These are phyloP conservation scores for Isaurus tuberculatus DNA, from an alignment of 92 coral and sea anemone genomes.

Conservation along the genomic window DNA sequence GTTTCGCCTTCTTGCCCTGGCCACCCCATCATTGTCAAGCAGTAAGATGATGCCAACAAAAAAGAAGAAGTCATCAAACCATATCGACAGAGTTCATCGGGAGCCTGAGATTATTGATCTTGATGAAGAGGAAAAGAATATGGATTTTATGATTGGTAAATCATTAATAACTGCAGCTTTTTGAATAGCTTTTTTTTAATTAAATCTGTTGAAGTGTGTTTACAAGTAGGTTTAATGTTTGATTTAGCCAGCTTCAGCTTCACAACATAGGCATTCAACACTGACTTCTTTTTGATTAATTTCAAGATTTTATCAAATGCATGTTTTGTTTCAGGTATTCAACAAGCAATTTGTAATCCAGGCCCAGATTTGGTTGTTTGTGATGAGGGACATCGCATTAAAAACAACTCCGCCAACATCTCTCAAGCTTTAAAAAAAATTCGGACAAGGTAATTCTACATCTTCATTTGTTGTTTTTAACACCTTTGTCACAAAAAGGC, in stretches of 20 bases:
- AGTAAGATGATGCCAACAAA: slow-evolving; percentile 81
- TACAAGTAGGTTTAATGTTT: too few relatives aligned
- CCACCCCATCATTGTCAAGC: slow-evolving; percentile 89
- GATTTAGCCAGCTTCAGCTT: too few relatives aligned
- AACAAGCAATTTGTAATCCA: slow-evolving; percentile 86
- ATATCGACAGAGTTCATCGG: slow-evolving; percentile 39
- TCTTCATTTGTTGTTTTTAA: too few relatives aligned
- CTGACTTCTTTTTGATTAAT: too few relatives aligned
- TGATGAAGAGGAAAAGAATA: slow-evolving; percentile 95
- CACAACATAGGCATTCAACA: too few relatives aligned
- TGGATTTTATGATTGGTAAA: slow-evolving; percentile 91
- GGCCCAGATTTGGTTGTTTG: slow-evolving; percentile 96
- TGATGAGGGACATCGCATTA: slow-evolving; percentile 97
- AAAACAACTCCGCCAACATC: slow-evolving; percentile 87
- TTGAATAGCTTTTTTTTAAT: too few relatives aligned
- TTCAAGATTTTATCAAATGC: too few relatives aligned
- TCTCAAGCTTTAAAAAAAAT: slow-evolving; percentile 94
- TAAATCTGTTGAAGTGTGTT: too few relatives aligned
- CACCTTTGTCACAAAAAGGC: too few relatives aligned
- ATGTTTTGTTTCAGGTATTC: slow-evolving; percentile 66
- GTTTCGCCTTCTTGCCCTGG: slow-evolving; percentile 83
- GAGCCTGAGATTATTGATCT: slow-evolving; percentile 94
- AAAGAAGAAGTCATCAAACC: slow-evolving; percentile 69
- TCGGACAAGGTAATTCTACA: slow-evolving; percentile 86
- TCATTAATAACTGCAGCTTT: neutral